These are phyloP conservation scores for Artibeus lituratus DNA, from an alignment of 2,797 vertebrate species.

Conservation along the genomic window DNA sequence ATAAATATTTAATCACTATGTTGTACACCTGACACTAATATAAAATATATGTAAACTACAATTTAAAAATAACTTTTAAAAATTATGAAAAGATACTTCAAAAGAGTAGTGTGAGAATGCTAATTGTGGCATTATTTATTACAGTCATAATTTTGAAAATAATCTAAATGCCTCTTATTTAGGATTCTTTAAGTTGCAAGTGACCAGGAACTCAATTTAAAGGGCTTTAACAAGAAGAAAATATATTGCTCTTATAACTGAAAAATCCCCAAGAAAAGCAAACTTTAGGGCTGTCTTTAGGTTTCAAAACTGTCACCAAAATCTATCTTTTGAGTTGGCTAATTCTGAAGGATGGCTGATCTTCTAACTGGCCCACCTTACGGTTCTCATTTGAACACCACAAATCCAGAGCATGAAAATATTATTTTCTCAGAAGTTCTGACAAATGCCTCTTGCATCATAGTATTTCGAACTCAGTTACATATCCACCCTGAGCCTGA, in stretches of 20 bases:
- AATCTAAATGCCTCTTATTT: neutral
- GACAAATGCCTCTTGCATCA: neutral
- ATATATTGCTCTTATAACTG: neutral
- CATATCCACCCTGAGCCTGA: neutral
- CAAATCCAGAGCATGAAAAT: neutral
- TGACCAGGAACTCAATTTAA: neutral
- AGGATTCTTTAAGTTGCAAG: neutral
- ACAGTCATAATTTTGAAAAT: neutral
- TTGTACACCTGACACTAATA: neutral
- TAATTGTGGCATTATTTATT: neutral
- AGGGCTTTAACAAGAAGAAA: neutral
- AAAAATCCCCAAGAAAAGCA: neutral
- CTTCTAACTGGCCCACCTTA: neutral
- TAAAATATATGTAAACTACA: neutral
- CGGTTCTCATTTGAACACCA: neutral
- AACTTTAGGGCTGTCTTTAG: neutral
- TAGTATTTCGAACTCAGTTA: neutral
- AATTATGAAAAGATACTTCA: neutral
- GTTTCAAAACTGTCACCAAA: neutral
- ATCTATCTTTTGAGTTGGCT: neutral
- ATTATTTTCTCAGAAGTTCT: neutral
- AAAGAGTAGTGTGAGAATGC: neutral
- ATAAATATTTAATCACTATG: neutral
- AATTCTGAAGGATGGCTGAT: neutral
- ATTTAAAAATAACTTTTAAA: neutral